These are phyloP conservation scores for Drosophila atripex DNA, from an alignment of 2,888 invertebrate species.

Conservation along the genomic window DNA sequence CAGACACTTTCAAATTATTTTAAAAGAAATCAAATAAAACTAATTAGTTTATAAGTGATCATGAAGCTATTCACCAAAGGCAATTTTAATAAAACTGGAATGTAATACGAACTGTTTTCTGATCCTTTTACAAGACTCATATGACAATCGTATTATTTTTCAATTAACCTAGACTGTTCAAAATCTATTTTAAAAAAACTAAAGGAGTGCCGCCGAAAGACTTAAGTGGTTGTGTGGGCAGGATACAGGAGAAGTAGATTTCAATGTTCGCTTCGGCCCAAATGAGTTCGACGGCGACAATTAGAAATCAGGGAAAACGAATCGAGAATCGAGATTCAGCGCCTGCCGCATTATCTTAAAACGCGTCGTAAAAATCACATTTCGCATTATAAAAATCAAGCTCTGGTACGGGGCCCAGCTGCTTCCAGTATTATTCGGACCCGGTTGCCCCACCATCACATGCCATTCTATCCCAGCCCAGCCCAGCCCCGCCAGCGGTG, in stretches of 20 bases:
- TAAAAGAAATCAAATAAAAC: background rate
- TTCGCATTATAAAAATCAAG: slow-evolving; percentile 68
- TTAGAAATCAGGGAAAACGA: slow-evolving; percentile 63
- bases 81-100: background rate
- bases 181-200: slow-evolving; percentile 8
- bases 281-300: slow-evolving; percentile 66
- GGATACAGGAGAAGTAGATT: slow-evolving; percentile 45
- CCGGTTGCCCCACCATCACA: slow-evolving; percentile 4
- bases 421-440: slow-evolving; percentile 40
- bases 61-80: too few species aligned
- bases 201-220: background rate
- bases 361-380: slow-evolving; percentile 74
- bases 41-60: too few species aligned
- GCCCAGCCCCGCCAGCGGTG: slow-evolving; percentile 36
- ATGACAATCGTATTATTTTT: background rate
- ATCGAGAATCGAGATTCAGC: slow-evolving; percentile 33
- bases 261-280: slow-evolving; percentile 44
- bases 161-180: background rate
- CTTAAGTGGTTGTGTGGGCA: background rate
- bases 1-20: background rate
- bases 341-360: slow-evolving; percentile 67
- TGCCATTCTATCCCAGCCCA: slow-evolving; percentile 7
- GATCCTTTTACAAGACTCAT: background rate
- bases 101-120: background rate
- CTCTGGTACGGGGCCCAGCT: slow-evolving; percentile 38